These are phyloP conservation scores for Pica pica DNA, from an alignment of 2,113 vertebrate genomes.

Conservation along the genomic window DNA sequence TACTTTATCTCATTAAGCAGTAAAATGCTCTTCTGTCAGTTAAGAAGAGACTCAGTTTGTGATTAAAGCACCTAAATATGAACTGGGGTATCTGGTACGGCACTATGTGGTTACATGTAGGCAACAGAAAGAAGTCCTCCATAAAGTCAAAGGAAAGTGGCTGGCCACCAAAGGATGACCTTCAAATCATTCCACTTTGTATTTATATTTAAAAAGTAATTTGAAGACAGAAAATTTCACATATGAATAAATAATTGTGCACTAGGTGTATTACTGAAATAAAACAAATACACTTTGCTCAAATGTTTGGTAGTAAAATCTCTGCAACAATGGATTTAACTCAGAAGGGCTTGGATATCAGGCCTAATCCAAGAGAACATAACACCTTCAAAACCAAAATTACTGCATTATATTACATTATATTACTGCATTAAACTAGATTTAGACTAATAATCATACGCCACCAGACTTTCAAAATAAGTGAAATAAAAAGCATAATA, in stretches of 20 bases:
- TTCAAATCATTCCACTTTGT: neutral
- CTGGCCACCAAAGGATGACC: accelerated
- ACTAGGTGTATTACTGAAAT: neutral
- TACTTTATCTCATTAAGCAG: neutral
- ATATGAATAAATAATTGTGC: neutral
- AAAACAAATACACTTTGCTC: neutral
- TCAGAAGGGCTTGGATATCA: neutral
- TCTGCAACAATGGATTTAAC: neutral
- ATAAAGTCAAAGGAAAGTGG: neutral
- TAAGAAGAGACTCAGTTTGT: neutral
- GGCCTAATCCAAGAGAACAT: neutral
- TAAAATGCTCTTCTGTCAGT: neutral
- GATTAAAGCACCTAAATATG: neutral
- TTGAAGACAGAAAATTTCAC: neutral
- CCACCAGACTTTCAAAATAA: neutral
- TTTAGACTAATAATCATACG: neutral
- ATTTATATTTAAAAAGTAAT: neutral
- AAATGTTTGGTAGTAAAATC: neutral
- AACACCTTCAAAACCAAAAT: neutral
- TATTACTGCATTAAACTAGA: neutral
- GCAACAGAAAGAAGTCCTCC: neutral
- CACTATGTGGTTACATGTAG: accelerated
- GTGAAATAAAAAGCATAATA: neutral
- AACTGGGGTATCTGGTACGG: neutral
- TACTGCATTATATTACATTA: too few relatives aligned